Evolutionary conservation across 2,797 vertebrate species (phyloP).

Genomic region (Otolemur crassicaudatus): DNA sequence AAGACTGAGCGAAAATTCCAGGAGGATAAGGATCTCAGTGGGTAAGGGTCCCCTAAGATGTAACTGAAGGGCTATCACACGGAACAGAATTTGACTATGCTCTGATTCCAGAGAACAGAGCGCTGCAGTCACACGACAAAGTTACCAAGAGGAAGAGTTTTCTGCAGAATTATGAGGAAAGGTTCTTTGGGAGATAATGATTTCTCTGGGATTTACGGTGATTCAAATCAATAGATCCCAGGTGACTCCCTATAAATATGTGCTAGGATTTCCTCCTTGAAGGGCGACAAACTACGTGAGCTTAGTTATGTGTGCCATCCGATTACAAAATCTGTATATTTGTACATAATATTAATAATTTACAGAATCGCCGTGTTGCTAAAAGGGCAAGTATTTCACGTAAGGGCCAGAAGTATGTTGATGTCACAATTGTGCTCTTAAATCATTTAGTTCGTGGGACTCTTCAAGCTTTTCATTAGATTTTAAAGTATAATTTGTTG

Average conservation of each 20-base stretch:
- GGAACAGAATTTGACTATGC: background rate
- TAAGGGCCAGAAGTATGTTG: background rate
- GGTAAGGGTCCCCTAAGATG: background rate
- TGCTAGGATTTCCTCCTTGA: background rate
- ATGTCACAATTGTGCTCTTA: background rate
- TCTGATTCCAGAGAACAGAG: background rate
- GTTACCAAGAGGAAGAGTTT: background rate
- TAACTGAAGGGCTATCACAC: background rate
- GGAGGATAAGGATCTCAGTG: background rate
- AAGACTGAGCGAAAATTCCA: background rate
- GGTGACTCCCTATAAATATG: background rate
- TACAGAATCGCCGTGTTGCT: background rate
- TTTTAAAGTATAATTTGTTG: background rate
- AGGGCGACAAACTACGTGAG: background rate
- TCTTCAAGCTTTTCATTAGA: background rate
- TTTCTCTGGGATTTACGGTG: background rate
- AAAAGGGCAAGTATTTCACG: background rate
- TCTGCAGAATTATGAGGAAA: background rate
- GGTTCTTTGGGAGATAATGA: background rate
- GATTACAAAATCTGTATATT: background rate
- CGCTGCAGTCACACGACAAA: background rate
- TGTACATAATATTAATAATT: constrained; percentile 27
- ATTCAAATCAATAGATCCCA: background rate
- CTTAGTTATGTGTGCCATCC: background rate
- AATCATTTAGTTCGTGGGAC: background rate